Percentiles rank a stretch among this genome's conserved stretches.
Conservation (phyloP, 2,888 invertebrate species). For the Hyposoter didymator region DNA sequence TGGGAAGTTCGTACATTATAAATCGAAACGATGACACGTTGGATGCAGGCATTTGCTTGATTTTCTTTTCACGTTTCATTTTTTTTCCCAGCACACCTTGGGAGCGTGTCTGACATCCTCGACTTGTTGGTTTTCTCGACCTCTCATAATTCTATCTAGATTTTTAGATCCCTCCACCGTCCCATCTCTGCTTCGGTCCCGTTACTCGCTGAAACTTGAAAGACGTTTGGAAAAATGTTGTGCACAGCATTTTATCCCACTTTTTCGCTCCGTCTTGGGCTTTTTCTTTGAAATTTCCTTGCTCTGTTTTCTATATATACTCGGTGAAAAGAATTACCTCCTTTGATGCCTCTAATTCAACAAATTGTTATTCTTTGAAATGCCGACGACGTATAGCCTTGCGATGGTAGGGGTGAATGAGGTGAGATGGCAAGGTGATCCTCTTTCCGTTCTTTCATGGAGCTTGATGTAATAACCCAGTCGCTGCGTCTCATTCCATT, state of each 20-base stretch:
- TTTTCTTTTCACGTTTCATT: slow-evolving; percentile 53
- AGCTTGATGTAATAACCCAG: slow-evolving; percentile 40
- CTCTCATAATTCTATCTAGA: slow-evolving; percentile 50
- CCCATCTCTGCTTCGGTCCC: not conserved
- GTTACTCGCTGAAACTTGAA: slow-evolving; percentile 44
- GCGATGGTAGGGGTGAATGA: slow-evolving; percentile 24
- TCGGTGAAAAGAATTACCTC: slow-evolving; percentile 66
- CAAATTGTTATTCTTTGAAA: slow-evolving; percentile 81
- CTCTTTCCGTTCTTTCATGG: slow-evolving; percentile 34
- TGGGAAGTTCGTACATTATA: slow-evolving; percentile 8
- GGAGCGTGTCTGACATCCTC: slow-evolving; percentile 24
- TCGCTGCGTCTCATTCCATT: slow-evolving; percentile 30
- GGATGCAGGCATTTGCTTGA: slow-evolving; percentile 12
- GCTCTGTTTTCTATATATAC: slow-evolving; percentile 2
- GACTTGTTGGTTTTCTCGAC: slow-evolving; percentile 37
- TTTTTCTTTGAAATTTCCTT: slow-evolving; percentile 52
- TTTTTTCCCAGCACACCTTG: slow-evolving; percentile 10
- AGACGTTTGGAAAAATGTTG: slow-evolving; percentile 62
- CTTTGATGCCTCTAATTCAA: slow-evolving; percentile 80
- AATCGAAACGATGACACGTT: slow-evolving; percentile 30
- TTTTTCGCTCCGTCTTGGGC: slow-evolving; percentile 33
- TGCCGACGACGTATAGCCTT: slow-evolving; percentile 47
- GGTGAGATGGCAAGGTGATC: slow-evolving; percentile 43
- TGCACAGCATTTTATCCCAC: slow-evolving; percentile 24
- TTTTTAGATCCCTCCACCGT: slow-evolving; percentile 37